Base-by-base conservation (phyloP, 92 coral and sea anemone species). In the Micromussa lordhowensis region DNA sequence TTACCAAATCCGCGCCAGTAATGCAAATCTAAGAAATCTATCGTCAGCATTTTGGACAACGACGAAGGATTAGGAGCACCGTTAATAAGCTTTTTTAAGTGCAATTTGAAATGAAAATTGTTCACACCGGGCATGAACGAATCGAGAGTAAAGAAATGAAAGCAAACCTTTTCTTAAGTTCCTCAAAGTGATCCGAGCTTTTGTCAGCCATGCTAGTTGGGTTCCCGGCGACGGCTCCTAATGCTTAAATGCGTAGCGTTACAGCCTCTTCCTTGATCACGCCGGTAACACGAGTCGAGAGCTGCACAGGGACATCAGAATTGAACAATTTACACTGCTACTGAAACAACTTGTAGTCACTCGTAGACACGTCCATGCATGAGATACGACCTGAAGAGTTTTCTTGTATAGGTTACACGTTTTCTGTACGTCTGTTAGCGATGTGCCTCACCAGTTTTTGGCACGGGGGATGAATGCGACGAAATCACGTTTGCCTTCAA, bases 111-210 rank as follows among this genome's bases (percentile, higher is more conserved):
- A 34, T 38, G n/a, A 34, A 35, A 18, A 13, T 34, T 38, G 28
- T 36, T 4, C 36, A 73, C 78, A 14, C n/a, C 53, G 28, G 21
- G 76, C 28, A 44, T 8, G 51, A 26, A 71, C 38, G 59, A 69
- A 53, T 53, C 35, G 55, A 32, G n/a, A 83, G 75, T 10, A 1
- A 73, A 8, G 31, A 15, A 57, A 38, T 14, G 72, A 61, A 19
- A 19, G 89, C 89, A 77, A 86, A 86, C 89, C 89, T 86, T 77
- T 77, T 30, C 40, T 51, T 76, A 4, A 86, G 82, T n/a, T 76
- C 77, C 31, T 86, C 73, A 55, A 86, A 86, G 77, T 86, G 89
- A 24, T 64, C 78, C 82, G 58, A 28, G 40, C 38, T 84, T 35
- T 58, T 28, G 9, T 58, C 38, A 68, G 77, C 88, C 88, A 84